Conservation (phyloP, 2,113 vertebrate genomes). For the Hystrix brachyura region DNA sequence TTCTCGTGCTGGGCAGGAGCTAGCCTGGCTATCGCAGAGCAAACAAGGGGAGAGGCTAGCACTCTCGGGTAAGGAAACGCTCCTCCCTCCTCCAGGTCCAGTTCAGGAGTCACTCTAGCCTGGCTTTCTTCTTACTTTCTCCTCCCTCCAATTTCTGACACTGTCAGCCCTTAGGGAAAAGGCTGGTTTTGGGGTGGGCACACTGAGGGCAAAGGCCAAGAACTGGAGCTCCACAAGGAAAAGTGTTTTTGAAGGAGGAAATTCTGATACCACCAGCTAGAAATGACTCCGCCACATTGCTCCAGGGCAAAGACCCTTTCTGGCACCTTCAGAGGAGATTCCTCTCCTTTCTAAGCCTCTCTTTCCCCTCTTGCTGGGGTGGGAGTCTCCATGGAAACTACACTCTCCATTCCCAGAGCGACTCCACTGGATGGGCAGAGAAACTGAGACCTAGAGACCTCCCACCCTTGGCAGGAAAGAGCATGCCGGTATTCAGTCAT, state of each 20-base stretch:
- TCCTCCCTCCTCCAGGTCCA: conserved; percentile 59
- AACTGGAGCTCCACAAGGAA: neutral
- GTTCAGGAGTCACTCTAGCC: neutral
- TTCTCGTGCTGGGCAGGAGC: neutral
- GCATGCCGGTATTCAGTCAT: neutral
- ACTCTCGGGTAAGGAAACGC: conserved; percentile 16
- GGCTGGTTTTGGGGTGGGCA: too few species aligned
- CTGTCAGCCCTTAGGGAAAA: neutral
- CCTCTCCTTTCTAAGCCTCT: neutral
- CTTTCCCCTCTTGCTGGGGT: neutral
- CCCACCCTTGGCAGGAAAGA: neutral
- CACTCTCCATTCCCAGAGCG: neutral
- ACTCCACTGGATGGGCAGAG: neutral
- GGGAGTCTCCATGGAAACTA: conserved; percentile 6
- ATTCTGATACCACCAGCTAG: neutral
- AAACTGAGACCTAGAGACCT: neutral
- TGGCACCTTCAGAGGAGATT: neutral
- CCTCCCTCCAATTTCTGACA: neutral
- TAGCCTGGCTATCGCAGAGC: conserved; percentile 75
- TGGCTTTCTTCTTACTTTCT: neutral
- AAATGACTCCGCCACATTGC: neutral
- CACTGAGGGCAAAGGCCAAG: neutral
- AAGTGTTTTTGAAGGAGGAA: neutral
- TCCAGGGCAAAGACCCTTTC: too few species aligned
- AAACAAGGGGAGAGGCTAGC: conserved; percentile 80